Conservation (phyloP, 2,888 invertebrate species). For the Dolichomitus sp. region DNA sequence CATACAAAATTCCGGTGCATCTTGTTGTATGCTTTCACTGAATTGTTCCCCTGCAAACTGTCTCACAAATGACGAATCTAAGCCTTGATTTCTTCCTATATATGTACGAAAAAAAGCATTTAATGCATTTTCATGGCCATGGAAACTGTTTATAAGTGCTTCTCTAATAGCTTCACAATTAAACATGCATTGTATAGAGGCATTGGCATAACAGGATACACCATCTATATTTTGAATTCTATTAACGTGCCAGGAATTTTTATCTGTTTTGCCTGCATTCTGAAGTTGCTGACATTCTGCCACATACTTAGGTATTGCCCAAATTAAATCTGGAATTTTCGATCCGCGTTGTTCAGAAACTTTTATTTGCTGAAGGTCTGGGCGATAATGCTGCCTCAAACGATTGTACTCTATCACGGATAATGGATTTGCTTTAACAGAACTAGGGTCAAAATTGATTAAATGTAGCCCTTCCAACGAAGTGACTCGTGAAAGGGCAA, state of each 20-base stretch:
- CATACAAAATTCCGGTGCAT: slow-evolving; percentile 39
- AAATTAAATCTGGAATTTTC: slow-evolving; percentile 37
- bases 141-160: slow-evolving; percentile 14
- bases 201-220: slow-evolving; percentile 46
- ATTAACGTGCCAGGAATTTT: background rate
- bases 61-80: slow-evolving; percentile 8
- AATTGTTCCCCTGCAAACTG: slow-evolving; percentile 34
- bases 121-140: background rate
- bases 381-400: slow-evolving; percentile 61
- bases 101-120: background rate
- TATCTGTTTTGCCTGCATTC: background rate
- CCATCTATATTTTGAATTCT: slow-evolving; percentile 48
- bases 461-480: slow-evolving; percentile 66
- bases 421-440: slow-evolving; percentile 56
- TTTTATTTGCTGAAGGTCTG: slow-evolving; percentile 45
- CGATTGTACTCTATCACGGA: slow-evolving; percentile 71
- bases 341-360: background rate
- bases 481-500: slow-evolving; percentile 70
- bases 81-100: background rate
- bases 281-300: slow-evolving; percentile 16
- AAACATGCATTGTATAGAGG: slow-evolving; percentile 50
- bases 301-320: slow-evolving; percentile 23
- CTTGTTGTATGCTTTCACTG: slow-evolving; percentile 30
- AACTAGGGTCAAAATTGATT: slow-evolving; percentile 70
- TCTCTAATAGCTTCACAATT: slow-evolving; percentile 9